These are phyloP conservation scores for Boloria selene DNA, from an alignment of 2,888 invertebrate genomes.

Conservation along the genomic window DNA sequence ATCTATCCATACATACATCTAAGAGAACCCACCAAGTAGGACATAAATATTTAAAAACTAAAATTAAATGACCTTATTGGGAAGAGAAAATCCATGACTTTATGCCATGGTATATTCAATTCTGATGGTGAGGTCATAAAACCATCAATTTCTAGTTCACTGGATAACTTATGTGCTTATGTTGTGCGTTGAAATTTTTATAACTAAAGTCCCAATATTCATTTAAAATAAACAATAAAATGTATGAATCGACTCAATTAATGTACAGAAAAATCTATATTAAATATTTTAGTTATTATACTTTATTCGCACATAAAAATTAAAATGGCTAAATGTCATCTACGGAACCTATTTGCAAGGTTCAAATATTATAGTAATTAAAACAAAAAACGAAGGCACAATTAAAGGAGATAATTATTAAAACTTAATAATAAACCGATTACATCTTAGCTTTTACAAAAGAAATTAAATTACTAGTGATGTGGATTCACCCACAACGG, in stretches of 20 bases:
- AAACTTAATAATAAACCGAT: conserved; percentile 25
- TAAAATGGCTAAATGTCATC: not conserved
- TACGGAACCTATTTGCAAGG: conserved; percentile 2
- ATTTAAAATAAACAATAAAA: too few relatives aligned
- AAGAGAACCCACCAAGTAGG: conserved; percentile 45
- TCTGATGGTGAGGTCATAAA: too few relatives aligned
- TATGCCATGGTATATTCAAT: too few relatives aligned
- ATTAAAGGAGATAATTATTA: conserved; percentile 30
- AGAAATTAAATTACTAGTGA: conserved; percentile 15
- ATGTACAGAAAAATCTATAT: not conserved
- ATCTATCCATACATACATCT: conserved; percentile 43
- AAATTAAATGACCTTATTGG: conserved; percentile 24
- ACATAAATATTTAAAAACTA: conserved; percentile 32
- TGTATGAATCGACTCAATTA: too few relatives aligned
- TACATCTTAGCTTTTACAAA: conserved; percentile 33
- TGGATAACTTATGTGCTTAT: too few relatives aligned
- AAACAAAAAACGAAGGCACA: conserved; percentile 33
- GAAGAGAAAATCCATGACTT: not conserved
- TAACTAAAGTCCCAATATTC: too few relatives aligned
- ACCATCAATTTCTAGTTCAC: too few relatives aligned
- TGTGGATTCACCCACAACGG: conserved; percentile 10
- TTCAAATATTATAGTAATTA: conserved; percentile 20
- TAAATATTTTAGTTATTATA: not conserved
- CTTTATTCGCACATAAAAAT: conserved; percentile 7
- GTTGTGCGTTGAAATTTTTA: too few relatives aligned